Evolutionary conservation across 2,113 vertebrate species (phyloP).

Genomic region (Xenus cinereus): DNA sequence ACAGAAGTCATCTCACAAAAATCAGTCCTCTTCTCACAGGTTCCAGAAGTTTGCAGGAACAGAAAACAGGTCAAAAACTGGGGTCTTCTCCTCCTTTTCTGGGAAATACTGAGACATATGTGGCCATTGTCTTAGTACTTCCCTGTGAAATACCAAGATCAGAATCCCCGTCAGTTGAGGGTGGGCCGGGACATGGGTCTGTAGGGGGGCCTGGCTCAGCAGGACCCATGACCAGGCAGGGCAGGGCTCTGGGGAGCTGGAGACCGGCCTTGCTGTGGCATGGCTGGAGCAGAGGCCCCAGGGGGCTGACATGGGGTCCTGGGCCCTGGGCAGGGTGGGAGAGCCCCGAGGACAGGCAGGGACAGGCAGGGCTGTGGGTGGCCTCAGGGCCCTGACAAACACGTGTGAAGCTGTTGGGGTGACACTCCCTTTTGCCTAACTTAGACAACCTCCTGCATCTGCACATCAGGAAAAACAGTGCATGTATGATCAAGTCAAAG

Average conservation of each 20-base stretch:
- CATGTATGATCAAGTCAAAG: not conserved
- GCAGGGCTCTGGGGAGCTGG: not conserved
- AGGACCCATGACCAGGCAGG: too few relatives aligned
- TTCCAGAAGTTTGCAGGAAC: not conserved
- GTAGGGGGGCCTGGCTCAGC: not conserved
- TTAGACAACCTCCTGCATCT: not conserved
- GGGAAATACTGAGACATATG: not conserved
- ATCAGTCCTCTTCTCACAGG: not conserved
- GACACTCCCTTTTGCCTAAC: not conserved
- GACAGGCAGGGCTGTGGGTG: not conserved
- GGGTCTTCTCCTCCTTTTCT: not conserved
- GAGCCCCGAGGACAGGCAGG: fast-evolving
- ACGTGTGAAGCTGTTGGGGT: not conserved
- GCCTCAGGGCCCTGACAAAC: not conserved
- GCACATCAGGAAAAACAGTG: not conserved
- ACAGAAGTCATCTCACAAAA: not conserved
- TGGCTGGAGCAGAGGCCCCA: not conserved
- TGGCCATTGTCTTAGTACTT: not conserved
- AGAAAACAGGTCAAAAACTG: not conserved
- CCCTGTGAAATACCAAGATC: not conserved
- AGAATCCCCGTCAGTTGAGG: not conserved
- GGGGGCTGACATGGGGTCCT: not conserved
- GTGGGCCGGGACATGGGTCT: not conserved
- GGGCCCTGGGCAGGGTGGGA: not conserved
- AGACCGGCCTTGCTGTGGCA: not conserved